Evolutionary conservation across 2,888 invertebrate species (phyloP), one percentile per base, ranked within the genome.

Genomic region (Leptopilina myrica): DNA sequence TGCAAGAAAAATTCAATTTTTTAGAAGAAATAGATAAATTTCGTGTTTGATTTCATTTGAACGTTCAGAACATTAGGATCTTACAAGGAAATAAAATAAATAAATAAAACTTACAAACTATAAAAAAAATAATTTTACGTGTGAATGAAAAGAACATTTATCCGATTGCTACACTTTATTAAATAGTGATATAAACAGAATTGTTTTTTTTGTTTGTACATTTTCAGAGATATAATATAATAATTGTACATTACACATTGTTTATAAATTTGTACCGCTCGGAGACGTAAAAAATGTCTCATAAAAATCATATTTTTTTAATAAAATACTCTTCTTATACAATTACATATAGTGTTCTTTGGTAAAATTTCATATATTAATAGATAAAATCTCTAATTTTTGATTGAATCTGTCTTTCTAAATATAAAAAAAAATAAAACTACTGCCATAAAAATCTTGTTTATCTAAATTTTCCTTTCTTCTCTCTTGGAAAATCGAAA

Each of bases 271-370:
- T 86, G 78, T 86, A 84, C 79, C 69, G 75, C 77, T 77, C 76
- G 64, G 67, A 83, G 77, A 80, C 73, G 56, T 33, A 73, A 73
- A 49, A 73, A 59, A n/a, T 73, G 73, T 73, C 73, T 59, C 73
- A 56, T 73, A 59, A 73, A 73, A 73, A 73, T 73, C 73, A 59
- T 73, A 73, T 73, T 84, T 82, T 83, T 83, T 82, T 79, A 85
- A 85, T 86, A 87, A 88, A 87, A 87, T 86, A 86, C 80, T 85
- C 78, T 85, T 85, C 67, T 81, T 85, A 85, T 81, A 84, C 75
- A 73, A 59, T 83, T 84, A 80, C 81, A 33, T 33, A 33, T 33
- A 86, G 78, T 81, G 76, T 79, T 87, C 87, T 87, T 87, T 87
- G 85, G 86, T 84, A 85, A 83, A 73, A 53, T 73, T 56, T 49